phyloP scores from a whole-genome alignment of 2,797 vertebrate species.

The Coranthus polyacanthus region DNA sequence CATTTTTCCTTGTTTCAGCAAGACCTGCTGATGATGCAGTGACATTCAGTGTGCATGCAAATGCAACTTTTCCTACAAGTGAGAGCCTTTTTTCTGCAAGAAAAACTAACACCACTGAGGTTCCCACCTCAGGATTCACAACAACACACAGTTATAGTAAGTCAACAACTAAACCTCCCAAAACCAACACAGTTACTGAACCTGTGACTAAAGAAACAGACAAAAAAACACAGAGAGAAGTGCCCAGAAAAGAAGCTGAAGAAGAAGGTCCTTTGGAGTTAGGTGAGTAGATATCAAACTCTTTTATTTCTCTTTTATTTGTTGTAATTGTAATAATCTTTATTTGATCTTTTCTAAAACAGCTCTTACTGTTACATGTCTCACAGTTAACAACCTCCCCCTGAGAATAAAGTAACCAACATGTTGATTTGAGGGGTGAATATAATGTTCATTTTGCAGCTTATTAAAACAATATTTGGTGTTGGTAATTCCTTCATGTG shows the following conservation, averaged over 20 bases:
- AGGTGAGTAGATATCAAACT: constrained; percentile 56
- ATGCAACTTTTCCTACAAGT: background rate
- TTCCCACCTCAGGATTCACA: constrained; percentile 24
- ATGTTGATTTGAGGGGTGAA: background rate
- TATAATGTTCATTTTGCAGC: background rate
- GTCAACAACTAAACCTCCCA: constrained; percentile 30
- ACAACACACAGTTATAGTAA: constrained; percentile 9
- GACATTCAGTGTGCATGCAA: background rate
- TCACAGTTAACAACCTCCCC: background rate
- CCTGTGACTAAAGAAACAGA: constrained; percentile 39
- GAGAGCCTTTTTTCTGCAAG: constrained; percentile 31
- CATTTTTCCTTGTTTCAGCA: background rate
- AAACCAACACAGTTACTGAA: constrained; percentile 32
- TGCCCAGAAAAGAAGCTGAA: constrained; percentile 12
- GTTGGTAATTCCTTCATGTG: no score
- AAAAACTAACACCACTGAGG: constrained; percentile 14
- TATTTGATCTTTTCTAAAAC: constrained; percentile 2
- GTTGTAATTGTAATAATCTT: background rate
- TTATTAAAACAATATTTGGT: background rate
- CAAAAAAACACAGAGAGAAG: constrained; percentile 30
- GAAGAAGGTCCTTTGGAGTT: constrained; percentile 59
- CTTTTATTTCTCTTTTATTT: background rate
- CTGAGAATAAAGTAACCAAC: constrained; percentile 1
- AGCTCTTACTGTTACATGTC: background rate
- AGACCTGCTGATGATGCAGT: background rate